phyloP scores from a whole-genome alignment of 2,113 vertebrate genomes.

The Nyctibius bracteatus region DNA sequence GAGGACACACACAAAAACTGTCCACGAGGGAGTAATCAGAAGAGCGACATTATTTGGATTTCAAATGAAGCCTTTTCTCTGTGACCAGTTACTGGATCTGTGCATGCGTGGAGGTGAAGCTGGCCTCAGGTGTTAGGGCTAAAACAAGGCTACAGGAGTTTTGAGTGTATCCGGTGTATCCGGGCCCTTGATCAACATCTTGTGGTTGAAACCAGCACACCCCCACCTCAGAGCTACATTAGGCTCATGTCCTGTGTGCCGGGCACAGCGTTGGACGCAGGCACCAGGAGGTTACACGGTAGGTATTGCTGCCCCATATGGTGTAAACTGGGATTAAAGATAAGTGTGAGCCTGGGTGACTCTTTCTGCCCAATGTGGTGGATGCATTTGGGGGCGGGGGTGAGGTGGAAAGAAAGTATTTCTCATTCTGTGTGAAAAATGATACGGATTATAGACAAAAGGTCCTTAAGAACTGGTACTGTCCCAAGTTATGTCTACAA shows the following conservation, averaged over 20 bases:
- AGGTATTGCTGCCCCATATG: neutral
- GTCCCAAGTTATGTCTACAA: neutral
- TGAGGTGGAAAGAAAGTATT: neutral
- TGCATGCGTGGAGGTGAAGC: fast-evolving
- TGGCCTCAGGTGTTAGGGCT: neutral
- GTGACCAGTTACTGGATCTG: neutral
- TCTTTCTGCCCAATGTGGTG: neutral
- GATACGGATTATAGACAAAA: neutral
- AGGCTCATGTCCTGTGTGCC: neutral
- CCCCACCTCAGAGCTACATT: fast-evolving
- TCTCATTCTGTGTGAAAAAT: neutral
- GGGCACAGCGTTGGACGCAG: fast-evolving
- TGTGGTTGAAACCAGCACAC: neutral
- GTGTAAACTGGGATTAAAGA: neutral
- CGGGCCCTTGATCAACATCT: neutral
- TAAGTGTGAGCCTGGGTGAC: neutral
- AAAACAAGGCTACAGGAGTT: neutral
- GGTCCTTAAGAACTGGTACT: neutral
- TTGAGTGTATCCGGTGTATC: neutral
- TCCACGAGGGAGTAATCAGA: neutral
- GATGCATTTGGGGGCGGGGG: no score
- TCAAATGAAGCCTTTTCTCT: neutral
- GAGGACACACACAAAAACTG: neutral
- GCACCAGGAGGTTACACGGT: neutral
- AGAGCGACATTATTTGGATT: neutral